Percentiles rank a stretch among this genome's conserved stretches.
phyloP scores from a whole-genome alignment of 2,888 invertebrate genomes.

The Drosophila macrospina region DNA sequence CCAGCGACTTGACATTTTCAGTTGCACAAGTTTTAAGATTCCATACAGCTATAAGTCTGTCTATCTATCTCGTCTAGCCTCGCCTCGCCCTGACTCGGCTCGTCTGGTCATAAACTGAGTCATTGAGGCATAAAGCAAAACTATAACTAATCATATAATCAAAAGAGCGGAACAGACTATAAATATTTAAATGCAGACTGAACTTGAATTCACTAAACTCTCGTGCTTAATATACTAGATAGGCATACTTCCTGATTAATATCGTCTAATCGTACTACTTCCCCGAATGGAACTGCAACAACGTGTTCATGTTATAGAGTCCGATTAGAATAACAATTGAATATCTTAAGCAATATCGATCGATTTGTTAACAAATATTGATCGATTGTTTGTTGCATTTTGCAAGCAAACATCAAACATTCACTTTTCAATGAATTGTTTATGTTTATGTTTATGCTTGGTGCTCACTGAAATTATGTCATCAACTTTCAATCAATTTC shows the following conservation, averaged over 20 bases:
- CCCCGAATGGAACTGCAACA: neutral
- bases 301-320: neutral
- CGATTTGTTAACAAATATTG: neutral
- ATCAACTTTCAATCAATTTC: slow-evolving; percentile 55
- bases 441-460: slow-evolving; percentile 1
- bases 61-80: neutral
- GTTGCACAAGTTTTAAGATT: slow-evolving; percentile 18
- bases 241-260: slow-evolving; percentile 8
- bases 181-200: slow-evolving; percentile 23
- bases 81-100: no score
- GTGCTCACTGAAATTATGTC: slow-evolving; percentile 57
- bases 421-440: slow-evolving; percentile 16
- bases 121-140: slow-evolving; percentile 22
- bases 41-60: neutral
- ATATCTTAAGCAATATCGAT: slow-evolving; percentile 3
- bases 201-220: slow-evolving; percentile 14
- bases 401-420: slow-evolving; percentile 29
- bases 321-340: neutral
- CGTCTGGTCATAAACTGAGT: slow-evolving; percentile 12
- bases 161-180: slow-evolving; percentile 26
- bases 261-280: neutral
- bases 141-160: slow-evolving; percentile 22
- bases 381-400: slow-evolving; percentile 14
- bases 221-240: slow-evolving; percentile 1
- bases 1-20: slow-evolving; percentile 12